Conservation (phyloP, 2,113 vertebrate species). For the Anarhynchus alexandrinus region DNA sequence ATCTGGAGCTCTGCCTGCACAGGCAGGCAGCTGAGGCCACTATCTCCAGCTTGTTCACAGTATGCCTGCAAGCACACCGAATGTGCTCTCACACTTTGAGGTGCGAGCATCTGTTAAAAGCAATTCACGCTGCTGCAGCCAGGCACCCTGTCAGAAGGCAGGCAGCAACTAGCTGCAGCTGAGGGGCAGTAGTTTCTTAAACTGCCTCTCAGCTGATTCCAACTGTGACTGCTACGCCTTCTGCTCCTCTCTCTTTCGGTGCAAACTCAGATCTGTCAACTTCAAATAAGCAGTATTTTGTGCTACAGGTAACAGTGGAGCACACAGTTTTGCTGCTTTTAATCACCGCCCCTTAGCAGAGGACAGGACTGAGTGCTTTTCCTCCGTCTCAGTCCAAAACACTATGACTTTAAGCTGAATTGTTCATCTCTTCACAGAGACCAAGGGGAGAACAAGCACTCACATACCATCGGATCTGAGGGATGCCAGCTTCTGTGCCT, state of each 20-base stretch:
- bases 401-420: neutral
- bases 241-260: neutral
- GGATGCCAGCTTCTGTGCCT: neutral
- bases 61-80: neutral
- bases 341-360: neutral
- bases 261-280: neutral
- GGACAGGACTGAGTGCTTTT: neutral
- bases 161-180: neutral
- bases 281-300: neutral
- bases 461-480: accelerated
- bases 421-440: neutral
- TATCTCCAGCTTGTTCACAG: neutral
- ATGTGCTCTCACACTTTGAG: neutral
- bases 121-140: neutral
- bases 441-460: neutral
- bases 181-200: neutral
- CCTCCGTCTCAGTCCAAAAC: neutral
- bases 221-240: neutral
- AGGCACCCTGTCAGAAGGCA: neutral
- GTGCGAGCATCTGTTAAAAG: neutral
- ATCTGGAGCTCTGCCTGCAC: neutral
- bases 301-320: neutral
- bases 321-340: neutral
- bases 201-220: neutral
- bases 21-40: neutral